Percentiles rank a stretch among this genome's conserved stretches.
phyloP scores from a whole-genome alignment of 2,888 invertebrate genomes.

The Autographa gamma region DNA sequence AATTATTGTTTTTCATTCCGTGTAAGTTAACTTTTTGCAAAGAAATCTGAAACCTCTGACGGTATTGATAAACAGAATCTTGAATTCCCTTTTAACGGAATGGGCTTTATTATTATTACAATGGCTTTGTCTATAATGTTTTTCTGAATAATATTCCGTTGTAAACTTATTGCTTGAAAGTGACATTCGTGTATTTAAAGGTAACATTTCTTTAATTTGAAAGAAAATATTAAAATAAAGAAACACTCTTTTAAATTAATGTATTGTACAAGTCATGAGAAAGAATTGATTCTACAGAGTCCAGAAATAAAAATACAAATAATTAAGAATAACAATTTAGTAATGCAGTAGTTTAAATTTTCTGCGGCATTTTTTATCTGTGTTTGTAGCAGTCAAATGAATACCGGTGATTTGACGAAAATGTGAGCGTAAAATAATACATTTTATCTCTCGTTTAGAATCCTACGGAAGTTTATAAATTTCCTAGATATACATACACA shows the following conservation, averaged over 20 bases:
- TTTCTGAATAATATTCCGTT: background rate
- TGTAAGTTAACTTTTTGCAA: background rate
- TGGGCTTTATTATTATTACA: conserved; percentile 28
- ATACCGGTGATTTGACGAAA: too few species aligned
- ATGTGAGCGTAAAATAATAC: too few species aligned
- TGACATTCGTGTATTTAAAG: conserved; percentile 28
- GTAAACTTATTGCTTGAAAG: conserved; percentile 21
- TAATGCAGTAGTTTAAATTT: too few species aligned
- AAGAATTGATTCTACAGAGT: background rate
- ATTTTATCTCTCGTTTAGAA: too few species aligned
- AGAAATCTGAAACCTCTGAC: background rate
- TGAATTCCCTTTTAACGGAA: background rate
- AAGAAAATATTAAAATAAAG: background rate
- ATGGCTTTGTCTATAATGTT: conserved; percentile 22
- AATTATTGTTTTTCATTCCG: background rate
- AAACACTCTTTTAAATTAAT: background rate
- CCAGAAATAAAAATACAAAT: background rate
- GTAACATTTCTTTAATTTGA: conserved; percentile 7
- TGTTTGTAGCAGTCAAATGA: too few species aligned
- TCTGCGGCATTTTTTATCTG: too few species aligned
- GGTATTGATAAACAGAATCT: conserved; percentile 40
- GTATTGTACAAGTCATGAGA: background rate
- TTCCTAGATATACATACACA: too few species aligned
- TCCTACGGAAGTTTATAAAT: too few species aligned
- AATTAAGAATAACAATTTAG: too few species aligned